Base-by-base conservation (phyloP, 2,888 invertebrate species). In the Baronia brevicornis region DNA sequence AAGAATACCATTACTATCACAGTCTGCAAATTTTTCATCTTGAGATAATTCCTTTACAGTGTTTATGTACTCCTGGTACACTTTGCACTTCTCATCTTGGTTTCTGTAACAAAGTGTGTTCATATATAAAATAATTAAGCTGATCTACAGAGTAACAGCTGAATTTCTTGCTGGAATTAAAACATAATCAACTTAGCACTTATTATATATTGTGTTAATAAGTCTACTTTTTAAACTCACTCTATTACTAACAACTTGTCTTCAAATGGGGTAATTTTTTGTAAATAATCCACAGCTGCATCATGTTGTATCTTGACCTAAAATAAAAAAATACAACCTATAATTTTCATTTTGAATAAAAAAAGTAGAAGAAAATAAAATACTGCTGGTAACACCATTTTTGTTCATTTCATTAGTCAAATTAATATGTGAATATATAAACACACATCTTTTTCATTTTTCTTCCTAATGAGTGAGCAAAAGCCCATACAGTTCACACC, bases 241-340 rank as follows among this genome's bases (percentile, higher is more conserved):
- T 79, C 74, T 11, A 61, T 45, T 6, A 66, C 65, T 20, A 80
- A 48, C 8, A 85, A 46, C 44, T 67, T 74, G 39, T 84, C 78
- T 53, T 85, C 85, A 41, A 57, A 85, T 1, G 64, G 66, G 26
- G 77, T 64, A 39, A 85, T 64, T 50, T 71, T 68, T 28, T 79
- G 53, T 31, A 84, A 52, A 37, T 68, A 78, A 1, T 78, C 75
- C 22, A 58, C 42, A 0, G 84, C 80, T 2, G 61, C 53, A 4
- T 72, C 66, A 21, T 82, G 80, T 44, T 78, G 70, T 9, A 66
- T 61, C 42, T 73, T 77, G 1, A 79, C 66, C 85, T 84, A 51
- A 15, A 64, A 64, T 25, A 38, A n/a, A 45, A 34, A 5, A 19
- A 10, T 19, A 27, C 5, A 19, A 26, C n/a, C 15, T 32, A 33